Evolutionary conservation across 2,113 vertebrate genomes (phyloP), one percentile per base, ranked within the genome.

Genomic region (Vicugna pacos): DNA sequence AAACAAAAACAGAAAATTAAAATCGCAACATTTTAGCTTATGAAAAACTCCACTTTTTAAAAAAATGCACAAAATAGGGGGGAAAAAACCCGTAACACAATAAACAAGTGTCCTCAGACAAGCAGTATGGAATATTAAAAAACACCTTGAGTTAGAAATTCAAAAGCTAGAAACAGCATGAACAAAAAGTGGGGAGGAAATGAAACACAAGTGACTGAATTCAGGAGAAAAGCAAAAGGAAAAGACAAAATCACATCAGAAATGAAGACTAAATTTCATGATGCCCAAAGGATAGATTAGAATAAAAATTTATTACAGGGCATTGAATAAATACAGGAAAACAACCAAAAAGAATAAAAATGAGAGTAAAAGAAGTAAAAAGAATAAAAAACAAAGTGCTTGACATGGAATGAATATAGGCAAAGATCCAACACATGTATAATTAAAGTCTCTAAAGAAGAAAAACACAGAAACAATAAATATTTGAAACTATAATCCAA

Each of bases 371-470:
- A 91, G 32, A 58, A 89, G 16, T n/a, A 85, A n/a, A 77, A 82
- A 85, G 54, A 28, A n/a, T 64, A 15, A 89, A 89, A 80, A 77
- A 28, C 75, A 50, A 97, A 89, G 22, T 54, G 16, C 10, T 11
- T 86, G 30, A 83, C 75, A 86, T 65, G 28, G 58, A 95, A 65
- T 75, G 58, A 95, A 65, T 75, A 65, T 6, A 86, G 62, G 46
- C 19, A 73, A 94, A 95, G 72, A 91, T 70, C 24, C 85, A 96
- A 95, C 62, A 91, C 69, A 91, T 8, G 20, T 79, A 87, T 84
- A 96, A 96, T 72, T 65, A 72, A 83, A 69, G 28, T 65, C 14
- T 64, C 65, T 26, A 9, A 82, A 81, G 60, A 73, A 58, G 19
- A 79, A 70, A 70, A 85, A 32, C 24, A 79, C 2, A 28, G n/a